Evolutionary conservation across 1,140 invertebrate species (phyloP).

Genomic region (Lepidurus packardi): DNA sequence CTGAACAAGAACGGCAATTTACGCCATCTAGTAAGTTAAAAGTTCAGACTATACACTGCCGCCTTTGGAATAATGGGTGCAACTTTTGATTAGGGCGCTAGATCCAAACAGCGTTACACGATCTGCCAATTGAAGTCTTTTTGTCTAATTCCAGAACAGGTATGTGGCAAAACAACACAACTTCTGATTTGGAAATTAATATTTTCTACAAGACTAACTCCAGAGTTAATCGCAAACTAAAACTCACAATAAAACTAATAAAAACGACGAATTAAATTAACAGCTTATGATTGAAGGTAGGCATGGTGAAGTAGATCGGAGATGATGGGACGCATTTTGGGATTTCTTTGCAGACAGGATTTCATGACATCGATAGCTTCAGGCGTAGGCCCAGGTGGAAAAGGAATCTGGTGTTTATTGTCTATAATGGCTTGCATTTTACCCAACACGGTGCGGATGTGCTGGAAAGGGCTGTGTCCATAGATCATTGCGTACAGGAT

Average conservation of each 20-base stretch:
- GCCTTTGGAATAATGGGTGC: too few species aligned
- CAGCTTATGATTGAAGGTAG: conserved; percentile 47
- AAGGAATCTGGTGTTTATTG: conserved; percentile 66
- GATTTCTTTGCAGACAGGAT: conserved; percentile 64
- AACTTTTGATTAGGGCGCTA: too few species aligned
- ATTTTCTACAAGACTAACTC: too few species aligned
- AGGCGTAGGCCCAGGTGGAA: conserved; percentile 52
- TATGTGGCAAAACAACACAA: too few species aligned
- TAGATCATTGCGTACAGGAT: conserved; percentile 92
- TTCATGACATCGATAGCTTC: conserved; percentile 55
- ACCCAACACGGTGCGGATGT: conserved; percentile 63
- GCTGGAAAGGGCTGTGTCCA: conserved; percentile 81
- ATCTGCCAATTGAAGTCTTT: too few species aligned
- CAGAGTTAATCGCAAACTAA: not conserved
- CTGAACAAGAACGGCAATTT: not conserved
- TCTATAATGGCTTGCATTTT: conserved; percentile 81
- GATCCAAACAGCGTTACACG: too few species aligned
- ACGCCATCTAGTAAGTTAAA: not conserved
- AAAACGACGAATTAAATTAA: not conserved
- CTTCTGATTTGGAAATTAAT: too few species aligned
- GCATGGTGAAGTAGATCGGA: conserved; percentile 61
- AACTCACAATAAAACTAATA: not conserved
- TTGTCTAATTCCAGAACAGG: too few species aligned
- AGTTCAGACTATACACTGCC: not conserved
- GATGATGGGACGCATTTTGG: conserved; percentile 62